Conservation (phyloP, 2,797 vertebrate genomes). For the Aselliscus stoliczkanus region DNA sequence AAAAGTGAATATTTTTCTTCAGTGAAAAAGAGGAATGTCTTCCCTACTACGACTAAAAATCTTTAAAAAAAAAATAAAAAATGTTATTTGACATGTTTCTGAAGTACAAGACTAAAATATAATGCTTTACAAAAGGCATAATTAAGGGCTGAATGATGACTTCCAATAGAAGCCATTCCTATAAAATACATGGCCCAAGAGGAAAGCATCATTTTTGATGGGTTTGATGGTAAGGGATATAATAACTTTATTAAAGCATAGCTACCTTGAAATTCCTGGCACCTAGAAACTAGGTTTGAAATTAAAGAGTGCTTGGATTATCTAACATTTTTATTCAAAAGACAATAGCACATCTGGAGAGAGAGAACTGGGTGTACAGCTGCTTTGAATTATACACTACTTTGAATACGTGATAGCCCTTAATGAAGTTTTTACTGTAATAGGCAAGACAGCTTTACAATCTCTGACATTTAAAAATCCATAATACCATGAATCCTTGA, state of each 20-base stretch:
- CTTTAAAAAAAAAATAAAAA: background rate
- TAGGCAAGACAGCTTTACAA: constrained; percentile 57
- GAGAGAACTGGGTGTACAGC: background rate
- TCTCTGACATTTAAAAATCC: constrained; percentile 67
- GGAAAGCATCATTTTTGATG: background rate
- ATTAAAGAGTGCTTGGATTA: background rate
- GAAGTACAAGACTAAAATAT: background rate
- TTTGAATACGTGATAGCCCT: constrained; percentile 55
- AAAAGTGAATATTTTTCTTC: background rate
- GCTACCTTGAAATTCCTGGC: background rate
- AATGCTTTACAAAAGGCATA: background rate
- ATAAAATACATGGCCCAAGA: background rate
- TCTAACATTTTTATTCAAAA: constrained; percentile 28
- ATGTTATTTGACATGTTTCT: background rate
- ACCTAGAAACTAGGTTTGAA: background rate
- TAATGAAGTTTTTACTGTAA: constrained; percentile 70
- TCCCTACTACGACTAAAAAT: background rate
- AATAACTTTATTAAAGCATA: background rate
- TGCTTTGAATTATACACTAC: constrained; percentile 55
- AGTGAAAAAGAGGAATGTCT: background rate
- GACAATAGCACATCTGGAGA: constrained; percentile 32
- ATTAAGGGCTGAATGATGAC: background rate
- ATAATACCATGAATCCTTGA: constrained; percentile 53
- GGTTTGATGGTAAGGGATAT: background rate
- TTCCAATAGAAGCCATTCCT: background rate